These are phyloP conservation scores for Spodoptera picta DNA, from an alignment of 2,888 invertebrate genomes.

Conservation along the genomic window DNA sequence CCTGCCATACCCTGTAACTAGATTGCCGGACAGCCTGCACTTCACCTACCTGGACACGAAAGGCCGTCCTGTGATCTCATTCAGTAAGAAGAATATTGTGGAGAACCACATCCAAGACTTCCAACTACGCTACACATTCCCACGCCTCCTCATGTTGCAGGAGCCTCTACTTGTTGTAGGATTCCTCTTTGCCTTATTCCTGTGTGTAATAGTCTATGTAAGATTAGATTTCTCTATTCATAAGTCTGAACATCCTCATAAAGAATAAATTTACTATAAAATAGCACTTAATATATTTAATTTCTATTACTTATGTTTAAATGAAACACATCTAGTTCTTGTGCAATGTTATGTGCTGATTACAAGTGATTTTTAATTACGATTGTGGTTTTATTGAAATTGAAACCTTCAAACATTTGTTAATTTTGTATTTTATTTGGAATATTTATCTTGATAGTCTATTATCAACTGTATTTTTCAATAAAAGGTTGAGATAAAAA, in stretches of 20 bases:
- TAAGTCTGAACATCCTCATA: slow-evolving; percentile 90
- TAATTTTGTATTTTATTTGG: no score
- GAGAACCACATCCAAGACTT: slow-evolving; percentile 99
- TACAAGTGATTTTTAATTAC: slow-evolving; percentile 67
- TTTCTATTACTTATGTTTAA: slow-evolving; percentile 50
- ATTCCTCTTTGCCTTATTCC: slow-evolving; percentile 96
- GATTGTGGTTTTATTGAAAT: slow-evolving; percentile 44
- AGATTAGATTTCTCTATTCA: slow-evolving; percentile 98
- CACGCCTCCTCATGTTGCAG: slow-evolving; percentile 94
- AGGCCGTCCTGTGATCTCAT: slow-evolving; percentile 96
- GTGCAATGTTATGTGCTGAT: slow-evolving; percentile 66
- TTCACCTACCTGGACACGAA: slow-evolving; percentile 98
- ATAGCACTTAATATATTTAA: slow-evolving; percentile 56
- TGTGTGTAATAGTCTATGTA: slow-evolving; percentile 97
- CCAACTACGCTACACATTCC: slow-evolving; percentile 96
- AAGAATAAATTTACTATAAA: slow-evolving; percentile 77
- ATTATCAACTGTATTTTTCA: no score
- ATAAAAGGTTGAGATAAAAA: no score
- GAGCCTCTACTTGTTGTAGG: slow-evolving; percentile 97
- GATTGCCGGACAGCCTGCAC: slow-evolving; percentile 92
- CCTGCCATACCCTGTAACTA: slow-evolving; percentile 94
- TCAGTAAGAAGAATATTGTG: slow-evolving; percentile 95
- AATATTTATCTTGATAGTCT: no score
- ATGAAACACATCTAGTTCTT: slow-evolving; percentile 65
- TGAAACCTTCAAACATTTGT: slow-evolving; percentile 2